Base-by-base conservation (phyloP, 2,797 vertebrate genomes). In the Esox masquinongy region DNA sequence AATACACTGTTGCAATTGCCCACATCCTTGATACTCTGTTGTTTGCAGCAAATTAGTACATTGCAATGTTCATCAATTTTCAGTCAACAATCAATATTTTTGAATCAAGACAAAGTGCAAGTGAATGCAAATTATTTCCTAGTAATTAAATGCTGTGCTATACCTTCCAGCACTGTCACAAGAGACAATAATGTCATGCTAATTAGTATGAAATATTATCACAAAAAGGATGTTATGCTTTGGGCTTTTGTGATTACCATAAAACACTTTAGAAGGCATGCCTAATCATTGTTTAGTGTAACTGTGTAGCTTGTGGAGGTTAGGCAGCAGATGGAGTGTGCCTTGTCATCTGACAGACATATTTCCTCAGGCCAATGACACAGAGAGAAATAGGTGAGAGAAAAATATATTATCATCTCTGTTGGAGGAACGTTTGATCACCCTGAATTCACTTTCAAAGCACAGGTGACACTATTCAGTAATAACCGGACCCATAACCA, bases 161-260 rank as follows among this genome's bases (percentile, higher is more conserved):
- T 63, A 63, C 47, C 31, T 90, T 82, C 74, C 74, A 73, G 84
- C 75, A 24, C 68, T 84, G 82, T 88, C 84, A 83, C 49, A 77
- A 79, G 83, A 85, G 84, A 87, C 84, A 17, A 88, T 84, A 84
- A 84, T 77, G 83, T 77, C 70, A 86, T 80, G 78, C 79, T 87
- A 88, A 89, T 89, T 91, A 89, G 84, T 1, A 77, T 75, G 77
- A 89, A 89, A 88, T 88, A 87, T 88, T 85, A 90, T 90, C 79
- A 85, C 77, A 83, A 85, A 82, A 83, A 80, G 80, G 79, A 85
- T 68, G 79, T 82, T 85, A 63, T 82, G 90, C 88, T 90, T 82
- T 84, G 80, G 88, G 87, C 84, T 74, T 79, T 82, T 83, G 82
- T 81, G 88, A 88, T 88, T 82, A 82, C 79, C 66, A 79, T 85